These are phyloP conservation scores for Rhinophrynus dorsalis DNA, from an alignment of 2,797 vertebrate species.

Conservation along the genomic window DNA sequence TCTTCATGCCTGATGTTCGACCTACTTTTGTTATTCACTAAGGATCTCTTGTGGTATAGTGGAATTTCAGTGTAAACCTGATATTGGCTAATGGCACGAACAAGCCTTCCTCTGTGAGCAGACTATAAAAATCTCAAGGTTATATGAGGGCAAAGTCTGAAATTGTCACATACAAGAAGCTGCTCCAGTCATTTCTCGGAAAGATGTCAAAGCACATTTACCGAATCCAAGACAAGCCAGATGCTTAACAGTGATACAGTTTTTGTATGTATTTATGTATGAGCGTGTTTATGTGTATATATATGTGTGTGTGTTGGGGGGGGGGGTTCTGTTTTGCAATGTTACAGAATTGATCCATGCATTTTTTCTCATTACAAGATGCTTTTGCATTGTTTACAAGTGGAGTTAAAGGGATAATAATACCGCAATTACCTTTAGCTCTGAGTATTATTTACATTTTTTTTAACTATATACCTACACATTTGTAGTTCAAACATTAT, in stretches of 20 bases:
- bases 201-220: neutral
- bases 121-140: constrained; percentile 34
- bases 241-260: neutral
- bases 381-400: too few relatives aligned
- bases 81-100: constrained; percentile 23
- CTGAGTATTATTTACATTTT: too few relatives aligned
- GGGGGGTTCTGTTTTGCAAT: too few relatives aligned
- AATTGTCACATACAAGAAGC: neutral
- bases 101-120: constrained; percentile 6
- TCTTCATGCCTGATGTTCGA: neutral
- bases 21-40: neutral
- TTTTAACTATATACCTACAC: too few relatives aligned
- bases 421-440: too few relatives aligned
- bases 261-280: too few relatives aligned
- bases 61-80: constrained; percentile 3
- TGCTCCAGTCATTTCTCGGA: neutral
- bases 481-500: too few relatives aligned
- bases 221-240: constrained; percentile 20
- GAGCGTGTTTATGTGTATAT: too few relatives aligned
- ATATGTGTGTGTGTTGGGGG: too few relatives aligned
- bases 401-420: too few relatives aligned
- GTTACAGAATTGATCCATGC: too few relatives aligned
- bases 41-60: neutral
- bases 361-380: too few relatives aligned
- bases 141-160: constrained; percentile 28